Evolutionary conservation across 2,888 invertebrate species (phyloP), one percentile per base, ranked within the genome.

Genomic region (Ophonus ardosiacus): DNA sequence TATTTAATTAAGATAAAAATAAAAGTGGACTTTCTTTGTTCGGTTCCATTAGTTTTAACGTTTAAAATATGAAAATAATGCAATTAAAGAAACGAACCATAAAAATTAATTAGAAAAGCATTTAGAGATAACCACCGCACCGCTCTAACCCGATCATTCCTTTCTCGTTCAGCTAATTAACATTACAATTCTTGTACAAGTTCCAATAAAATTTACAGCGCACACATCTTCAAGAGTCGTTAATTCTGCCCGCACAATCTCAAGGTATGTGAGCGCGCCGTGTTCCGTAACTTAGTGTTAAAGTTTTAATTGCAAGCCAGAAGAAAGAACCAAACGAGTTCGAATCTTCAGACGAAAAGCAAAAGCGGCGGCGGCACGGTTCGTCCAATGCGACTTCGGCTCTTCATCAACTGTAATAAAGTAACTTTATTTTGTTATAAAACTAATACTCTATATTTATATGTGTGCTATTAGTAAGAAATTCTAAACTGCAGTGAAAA

Each of bases 271-370:
- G 43, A 43, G 40, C 43, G 71, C 71, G 15, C 17, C 59, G 63
- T 59, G 80, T 80, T 80, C 61, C 63, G 63, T 59, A 80, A 63
- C 63, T 80, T 80, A 80, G 80, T 80, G 63, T 80, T 63, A 63
- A 63, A 80, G 59, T 80, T 80, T 80, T 80, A 80, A 80, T 80
- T 80, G 80, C 80, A 40, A 38, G 38, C 21, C 31, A 61, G 79
- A 59, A 79, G 38, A 80, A 80, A 80, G 18, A 59, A 61, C 24
- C 38, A 80, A 17, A 43, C 43, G 40, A 40, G 71, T 74, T 74
- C 71, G 71, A 38, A 68, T 51, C 10, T 51, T 13, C 43, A 51
- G 43, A 51, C 43, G 43, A 51, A 51, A 51, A 51, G 43, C 10
- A 51, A 51, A 51, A 5, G 43, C 43, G 43, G 1, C 43, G 8